These are phyloP conservation scores for Pinctada fucata DNA, from an alignment of 2,888 invertebrate genomes.

Conservation along the genomic window DNA sequence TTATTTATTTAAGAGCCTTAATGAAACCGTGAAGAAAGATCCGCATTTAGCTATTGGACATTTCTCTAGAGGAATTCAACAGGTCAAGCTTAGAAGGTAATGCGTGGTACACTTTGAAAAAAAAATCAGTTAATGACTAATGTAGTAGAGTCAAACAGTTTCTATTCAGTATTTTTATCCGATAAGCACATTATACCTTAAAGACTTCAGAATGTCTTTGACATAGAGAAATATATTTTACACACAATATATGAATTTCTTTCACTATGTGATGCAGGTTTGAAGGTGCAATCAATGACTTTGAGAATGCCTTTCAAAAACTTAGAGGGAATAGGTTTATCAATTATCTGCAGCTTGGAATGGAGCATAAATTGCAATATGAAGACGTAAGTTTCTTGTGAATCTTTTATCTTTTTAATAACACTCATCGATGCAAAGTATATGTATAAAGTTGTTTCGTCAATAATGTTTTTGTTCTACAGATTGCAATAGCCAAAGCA, in stretches of 20 bases:
- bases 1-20: slow-evolving; percentile 30
- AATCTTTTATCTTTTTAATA: too few relatives aligned
- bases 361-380: slow-evolving; percentile 24
- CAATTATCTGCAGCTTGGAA: slow-evolving; percentile 36
- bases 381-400: not conserved
- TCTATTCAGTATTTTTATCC: not conserved
- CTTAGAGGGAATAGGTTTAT: slow-evolving; percentile 25
- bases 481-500: slow-evolving; percentile 26
- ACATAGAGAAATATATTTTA: too few relatives aligned
- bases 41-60: slow-evolving; percentile 37
- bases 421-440: too few relatives aligned
- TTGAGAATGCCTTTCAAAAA: slow-evolving; percentile 30
- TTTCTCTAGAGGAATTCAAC: slow-evolving; percentile 27
- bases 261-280: slow-evolving; percentile 17
- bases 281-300: slow-evolving; percentile 26
- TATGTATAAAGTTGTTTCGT: too few relatives aligned
- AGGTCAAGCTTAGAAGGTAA: slow-evolving; percentile 27
- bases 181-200: not conserved
- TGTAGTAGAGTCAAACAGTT: not conserved
- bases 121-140: not conserved
- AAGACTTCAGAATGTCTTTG: too few relatives aligned
- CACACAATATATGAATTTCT: not conserved
- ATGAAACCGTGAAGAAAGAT: slow-evolving; percentile 33
- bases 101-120: not conserved
- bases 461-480: not conserved